Evolutionary conservation across 2,888 invertebrate species (phyloP).

Genomic region (Cataglyphis livida): DNA sequence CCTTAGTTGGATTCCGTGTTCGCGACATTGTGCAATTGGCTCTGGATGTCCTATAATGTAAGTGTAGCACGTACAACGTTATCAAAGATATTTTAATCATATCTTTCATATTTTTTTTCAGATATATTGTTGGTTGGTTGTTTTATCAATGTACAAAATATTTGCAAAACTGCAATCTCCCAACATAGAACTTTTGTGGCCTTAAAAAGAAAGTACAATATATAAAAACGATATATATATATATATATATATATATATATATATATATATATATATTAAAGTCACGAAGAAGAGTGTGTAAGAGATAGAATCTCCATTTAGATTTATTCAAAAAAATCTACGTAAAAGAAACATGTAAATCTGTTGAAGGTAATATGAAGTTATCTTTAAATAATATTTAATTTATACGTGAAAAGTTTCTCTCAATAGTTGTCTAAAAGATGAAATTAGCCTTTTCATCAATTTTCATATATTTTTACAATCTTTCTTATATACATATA

Average conservation of each 20-base stretch:
- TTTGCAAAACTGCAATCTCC: conserved; percentile 94
- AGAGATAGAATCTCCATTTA: conserved; percentile 40
- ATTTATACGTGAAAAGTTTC: not conserved
- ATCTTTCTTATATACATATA: not conserved
- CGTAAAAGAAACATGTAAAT: not conserved
- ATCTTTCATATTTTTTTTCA: conserved; percentile 86
- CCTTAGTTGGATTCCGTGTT: conserved; percentile 93
- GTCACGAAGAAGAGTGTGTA: conserved; percentile 71
- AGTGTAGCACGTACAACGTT: conserved; percentile 83
- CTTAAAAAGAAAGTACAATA: conserved; percentile 83
- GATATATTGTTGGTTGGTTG: conserved; percentile 95
- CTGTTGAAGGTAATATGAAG: not conserved
- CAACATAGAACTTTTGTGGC: conserved; percentile 93
- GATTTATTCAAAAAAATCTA: conserved; percentile 12
- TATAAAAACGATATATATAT: conserved; percentile 32
- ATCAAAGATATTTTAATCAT: not conserved
- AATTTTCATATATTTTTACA: not conserved
- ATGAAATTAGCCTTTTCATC: conserved; percentile 26
- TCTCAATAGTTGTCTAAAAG: not conserved
- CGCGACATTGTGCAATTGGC: conserved; percentile 91
- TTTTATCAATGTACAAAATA: conserved; percentile 94
- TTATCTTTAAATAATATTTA: conserved; percentile 1
- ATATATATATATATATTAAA: conserved; percentile 18
- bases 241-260: conserved; percentile 16
- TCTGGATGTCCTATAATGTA: conserved; percentile 95